Evolutionary conservation across 2,797 vertebrate genomes (phyloP).

Genomic region (Echiichthys vipera): DNA sequence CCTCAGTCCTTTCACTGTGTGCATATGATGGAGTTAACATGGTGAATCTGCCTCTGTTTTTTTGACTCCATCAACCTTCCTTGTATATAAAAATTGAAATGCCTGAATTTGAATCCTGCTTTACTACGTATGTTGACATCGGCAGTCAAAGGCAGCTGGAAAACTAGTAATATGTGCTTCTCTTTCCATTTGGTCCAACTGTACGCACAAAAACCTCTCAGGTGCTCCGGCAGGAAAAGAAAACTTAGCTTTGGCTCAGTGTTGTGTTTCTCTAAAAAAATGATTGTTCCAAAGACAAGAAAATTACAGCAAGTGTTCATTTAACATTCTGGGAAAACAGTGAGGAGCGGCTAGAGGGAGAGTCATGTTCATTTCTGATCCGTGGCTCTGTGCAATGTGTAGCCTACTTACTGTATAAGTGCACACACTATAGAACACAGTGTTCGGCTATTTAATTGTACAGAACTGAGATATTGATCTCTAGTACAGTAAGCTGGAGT

Average conservation of each 20-base stretch:
- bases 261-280: constrained; percentile 28
- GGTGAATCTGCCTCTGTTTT: background rate
- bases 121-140: constrained; percentile 12
- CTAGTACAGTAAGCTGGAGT: background rate
- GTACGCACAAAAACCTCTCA: constrained; percentile 41
- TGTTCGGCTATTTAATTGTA: constrained; percentile 23
- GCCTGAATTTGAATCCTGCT: constrained; percentile 13
- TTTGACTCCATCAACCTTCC: background rate
- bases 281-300: constrained; percentile 61
- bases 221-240: constrained; percentile 59
- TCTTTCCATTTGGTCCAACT: constrained; percentile 50
- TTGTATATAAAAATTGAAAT: constrained; percentile 13
- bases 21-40: background rate
- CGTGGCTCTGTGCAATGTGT: constrained; percentile 21
- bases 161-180: constrained; percentile 29
- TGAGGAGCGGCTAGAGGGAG: constrained; percentile 30
- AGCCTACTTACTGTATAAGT: constrained; percentile 30
- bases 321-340: constrained; percentile 44
- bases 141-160: constrained; percentile 27
- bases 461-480: constrained; percentile 33
- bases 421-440: constrained; percentile 15
- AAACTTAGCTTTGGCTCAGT: constrained; percentile 58
- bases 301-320: constrained; percentile 50
- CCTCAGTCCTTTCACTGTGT: background rate
- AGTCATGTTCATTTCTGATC: constrained; percentile 43